Conservation (phyloP, 2,797 vertebrate species). For the Labroides dimidiatus region DNA sequence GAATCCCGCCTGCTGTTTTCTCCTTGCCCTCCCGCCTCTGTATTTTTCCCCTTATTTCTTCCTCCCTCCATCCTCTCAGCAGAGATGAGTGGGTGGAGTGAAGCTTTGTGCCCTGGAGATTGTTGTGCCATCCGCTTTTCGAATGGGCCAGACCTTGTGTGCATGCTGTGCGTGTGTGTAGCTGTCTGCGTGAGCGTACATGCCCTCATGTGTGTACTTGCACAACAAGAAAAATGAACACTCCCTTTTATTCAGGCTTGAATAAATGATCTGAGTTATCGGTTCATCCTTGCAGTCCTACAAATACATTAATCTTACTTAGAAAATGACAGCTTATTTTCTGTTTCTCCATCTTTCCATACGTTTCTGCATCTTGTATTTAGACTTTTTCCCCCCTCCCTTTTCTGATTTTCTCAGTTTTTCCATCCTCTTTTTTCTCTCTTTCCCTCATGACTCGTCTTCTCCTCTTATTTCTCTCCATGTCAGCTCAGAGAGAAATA, state of each 20-base stretch:
- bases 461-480: constrained; percentile 28
- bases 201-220: background rate
- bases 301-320: constrained; percentile 70
- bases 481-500: constrained; percentile 41
- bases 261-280: constrained; percentile 61
- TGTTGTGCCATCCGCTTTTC: constrained; percentile 71
- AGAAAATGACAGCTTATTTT: constrained; percentile 66
- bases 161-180: background rate
- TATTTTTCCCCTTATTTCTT: constrained; percentile 34
- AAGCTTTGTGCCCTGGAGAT: constrained; percentile 76
- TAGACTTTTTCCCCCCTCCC: constrained; percentile 6
- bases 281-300: constrained; percentile 43
- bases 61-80: constrained; percentile 61
- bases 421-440: too few relatives aligned
- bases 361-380: constrained; percentile 25
- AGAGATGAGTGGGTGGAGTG: constrained; percentile 77
- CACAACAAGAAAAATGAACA: constrained; percentile 50
- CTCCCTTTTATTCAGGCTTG: constrained; percentile 42
- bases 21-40: constrained; percentile 47
- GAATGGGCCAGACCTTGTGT: constrained; percentile 45
- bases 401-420: constrained; percentile 11
- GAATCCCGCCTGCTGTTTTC: constrained; percentile 27
- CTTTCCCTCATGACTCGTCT: constrained; percentile 18
- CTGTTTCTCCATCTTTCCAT: constrained; percentile 11
- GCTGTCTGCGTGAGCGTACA: constrained; percentile 4